phyloP scores from a whole-genome alignment of 2,113 vertebrate species.

The Podiceps cristatus region DNA sequence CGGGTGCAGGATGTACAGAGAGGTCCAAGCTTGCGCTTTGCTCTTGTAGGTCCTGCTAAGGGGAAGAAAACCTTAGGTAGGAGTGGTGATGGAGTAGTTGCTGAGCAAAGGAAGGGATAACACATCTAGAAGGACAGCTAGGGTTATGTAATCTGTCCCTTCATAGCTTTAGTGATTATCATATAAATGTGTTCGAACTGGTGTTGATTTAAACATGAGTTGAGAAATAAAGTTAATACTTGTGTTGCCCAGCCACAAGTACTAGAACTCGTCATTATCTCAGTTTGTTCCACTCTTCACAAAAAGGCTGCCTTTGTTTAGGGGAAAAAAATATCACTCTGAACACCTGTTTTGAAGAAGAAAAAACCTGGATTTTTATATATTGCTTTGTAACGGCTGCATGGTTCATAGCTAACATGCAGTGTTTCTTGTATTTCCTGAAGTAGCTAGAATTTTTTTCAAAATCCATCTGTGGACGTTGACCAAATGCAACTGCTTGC shows the following conservation, averaged over 20 bases:
- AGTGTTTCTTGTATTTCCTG: background rate
- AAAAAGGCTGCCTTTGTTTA: background rate
- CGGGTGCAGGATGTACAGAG: background rate
- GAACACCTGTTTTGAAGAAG: background rate
- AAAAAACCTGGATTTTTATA: fast-evolving
- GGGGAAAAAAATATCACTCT: background rate
- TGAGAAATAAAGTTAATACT: background rate
- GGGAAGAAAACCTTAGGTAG: background rate
- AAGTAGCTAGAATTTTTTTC: background rate
- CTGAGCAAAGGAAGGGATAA: background rate
- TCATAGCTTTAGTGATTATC: background rate
- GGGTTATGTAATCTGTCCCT: background rate
- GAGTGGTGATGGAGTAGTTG: background rate
- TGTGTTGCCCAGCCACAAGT: background rate
- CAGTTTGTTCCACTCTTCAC: background rate
- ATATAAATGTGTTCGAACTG: background rate
- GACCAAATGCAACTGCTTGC: background rate
- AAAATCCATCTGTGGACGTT: fast-evolving
- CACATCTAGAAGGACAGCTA: background rate
- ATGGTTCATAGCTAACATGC: background rate
- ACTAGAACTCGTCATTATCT: background rate
- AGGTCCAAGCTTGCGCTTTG: background rate
- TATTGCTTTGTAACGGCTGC: background rate
- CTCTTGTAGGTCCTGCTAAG: background rate
- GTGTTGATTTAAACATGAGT: background rate